Evolutionary conservation across 2,888 invertebrate genomes (phyloP).

Genomic region (Lasioglossum marginatum): DNA sequence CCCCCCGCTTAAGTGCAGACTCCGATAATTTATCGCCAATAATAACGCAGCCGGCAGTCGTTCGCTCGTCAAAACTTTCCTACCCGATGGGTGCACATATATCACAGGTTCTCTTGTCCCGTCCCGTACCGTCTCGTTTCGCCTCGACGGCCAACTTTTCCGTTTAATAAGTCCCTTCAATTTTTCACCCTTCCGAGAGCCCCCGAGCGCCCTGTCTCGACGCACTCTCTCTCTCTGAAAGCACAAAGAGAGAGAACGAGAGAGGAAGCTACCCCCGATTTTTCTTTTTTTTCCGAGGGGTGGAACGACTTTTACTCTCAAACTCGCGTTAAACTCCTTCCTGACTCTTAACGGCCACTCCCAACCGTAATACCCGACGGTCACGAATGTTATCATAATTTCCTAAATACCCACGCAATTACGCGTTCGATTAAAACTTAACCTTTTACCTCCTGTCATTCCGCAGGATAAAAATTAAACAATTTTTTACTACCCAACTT

Average conservation of each 20-base stretch:
- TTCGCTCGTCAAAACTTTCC: conserved; percentile 73
- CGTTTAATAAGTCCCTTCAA: conserved; percentile 82
- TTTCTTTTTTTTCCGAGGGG: conserved; percentile 44
- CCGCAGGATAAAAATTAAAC: background rate
- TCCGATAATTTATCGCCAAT: conserved; percentile 73
- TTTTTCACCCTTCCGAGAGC: conserved; percentile 78
- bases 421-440: background rate
- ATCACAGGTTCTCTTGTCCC: conserved; percentile 70
- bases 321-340: conserved; percentile 71
- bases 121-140: conserved; percentile 52
- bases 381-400: background rate
- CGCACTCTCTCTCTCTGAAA: conserved; percentile 4
- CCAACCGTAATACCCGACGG: conserved; percentile 9
- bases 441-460: background rate
- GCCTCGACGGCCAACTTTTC: conserved; percentile 75
- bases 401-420: background rate
- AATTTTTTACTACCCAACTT: background rate
- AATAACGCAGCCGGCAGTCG: conserved; percentile 72
- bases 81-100: conserved; percentile 73
- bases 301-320: conserved; percentile 58
- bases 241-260: background rate
- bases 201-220: conserved; percentile 33
- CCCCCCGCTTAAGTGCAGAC: conserved; percentile 24
- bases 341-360: conserved; percentile 35
- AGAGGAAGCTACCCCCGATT: conserved; percentile 9